These are phyloP conservation scores for Tetragnatha montana DNA, from an alignment of 2,888 invertebrate species.

Conservation along the genomic window DNA sequence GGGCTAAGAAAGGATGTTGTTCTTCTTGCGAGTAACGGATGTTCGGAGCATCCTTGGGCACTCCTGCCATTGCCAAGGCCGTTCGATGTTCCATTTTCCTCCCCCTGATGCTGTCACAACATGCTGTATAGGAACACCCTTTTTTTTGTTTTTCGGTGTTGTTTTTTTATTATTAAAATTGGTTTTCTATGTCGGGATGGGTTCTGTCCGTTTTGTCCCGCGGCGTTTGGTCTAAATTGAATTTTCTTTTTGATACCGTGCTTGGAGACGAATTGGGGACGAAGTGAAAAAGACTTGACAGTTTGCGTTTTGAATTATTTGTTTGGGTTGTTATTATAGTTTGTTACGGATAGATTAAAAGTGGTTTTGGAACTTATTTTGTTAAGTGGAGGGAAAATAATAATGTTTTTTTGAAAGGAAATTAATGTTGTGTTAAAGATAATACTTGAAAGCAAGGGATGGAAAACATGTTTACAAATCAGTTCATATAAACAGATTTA, in stretches of 20 bases:
- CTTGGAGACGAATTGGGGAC: background rate
- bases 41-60: constrained; percentile 61
- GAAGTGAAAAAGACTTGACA: no score
- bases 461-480: no score
- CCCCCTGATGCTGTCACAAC: background rate
- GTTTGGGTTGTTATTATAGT: no score
- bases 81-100: background rate
- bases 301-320: no score
- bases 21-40: constrained; percentile 57
- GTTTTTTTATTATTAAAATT: background rate
- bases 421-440: no score
- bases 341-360: no score
- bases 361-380: no score
- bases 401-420: no score
- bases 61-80: constrained; percentile 53
- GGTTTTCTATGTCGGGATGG: background rate
- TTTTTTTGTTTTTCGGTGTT: background rate
- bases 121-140: background rate
- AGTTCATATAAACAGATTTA: no score
- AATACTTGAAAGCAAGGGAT: no score
- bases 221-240: background rate
- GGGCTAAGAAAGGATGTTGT: constrained; percentile 52
- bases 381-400: no score
- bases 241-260: background rate
- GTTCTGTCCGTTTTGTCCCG: background rate